Conservation (phyloP, 2,113 vertebrate genomes). For the Heterochromis multidens region DNA sequence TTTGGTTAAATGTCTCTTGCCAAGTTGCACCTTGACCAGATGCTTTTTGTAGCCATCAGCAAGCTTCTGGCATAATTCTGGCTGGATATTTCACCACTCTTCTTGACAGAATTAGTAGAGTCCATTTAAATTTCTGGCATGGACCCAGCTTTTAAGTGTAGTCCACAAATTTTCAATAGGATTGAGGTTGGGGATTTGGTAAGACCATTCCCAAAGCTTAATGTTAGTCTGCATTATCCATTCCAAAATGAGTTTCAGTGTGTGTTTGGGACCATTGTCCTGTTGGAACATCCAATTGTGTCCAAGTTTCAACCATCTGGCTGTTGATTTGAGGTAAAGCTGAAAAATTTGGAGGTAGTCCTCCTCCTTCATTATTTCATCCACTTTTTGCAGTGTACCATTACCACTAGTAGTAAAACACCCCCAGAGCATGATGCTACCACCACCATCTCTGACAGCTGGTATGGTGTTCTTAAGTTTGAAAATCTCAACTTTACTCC, state of each 20-base stretch:
- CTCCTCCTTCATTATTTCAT: background rate
- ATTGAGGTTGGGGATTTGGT: background rate
- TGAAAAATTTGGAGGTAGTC: background rate
- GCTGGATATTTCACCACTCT: background rate
- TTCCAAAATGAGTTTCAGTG: background rate
- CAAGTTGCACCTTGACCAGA: background rate
- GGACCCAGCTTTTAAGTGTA: accelerated
- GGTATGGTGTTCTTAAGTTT: no score
- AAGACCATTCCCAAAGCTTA: background rate
- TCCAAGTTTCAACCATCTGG: background rate
- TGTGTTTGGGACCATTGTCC: background rate
- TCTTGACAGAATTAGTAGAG: no score
- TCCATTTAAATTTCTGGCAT: background rate
- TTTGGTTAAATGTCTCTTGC: background rate
- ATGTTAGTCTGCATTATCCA: background rate
- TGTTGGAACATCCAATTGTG: background rate
- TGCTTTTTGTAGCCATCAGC: no score
- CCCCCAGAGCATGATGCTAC: no score
- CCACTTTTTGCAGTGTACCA: background rate
- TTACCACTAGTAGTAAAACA: background rate
- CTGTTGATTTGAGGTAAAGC: accelerated
- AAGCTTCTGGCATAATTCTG: background rate
- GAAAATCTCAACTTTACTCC: no score
- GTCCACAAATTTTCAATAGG: accelerated
- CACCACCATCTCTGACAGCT: no score